Conservation (phyloP, 2,113 vertebrate genomes). For the Neotragus pygmaeus region DNA sequence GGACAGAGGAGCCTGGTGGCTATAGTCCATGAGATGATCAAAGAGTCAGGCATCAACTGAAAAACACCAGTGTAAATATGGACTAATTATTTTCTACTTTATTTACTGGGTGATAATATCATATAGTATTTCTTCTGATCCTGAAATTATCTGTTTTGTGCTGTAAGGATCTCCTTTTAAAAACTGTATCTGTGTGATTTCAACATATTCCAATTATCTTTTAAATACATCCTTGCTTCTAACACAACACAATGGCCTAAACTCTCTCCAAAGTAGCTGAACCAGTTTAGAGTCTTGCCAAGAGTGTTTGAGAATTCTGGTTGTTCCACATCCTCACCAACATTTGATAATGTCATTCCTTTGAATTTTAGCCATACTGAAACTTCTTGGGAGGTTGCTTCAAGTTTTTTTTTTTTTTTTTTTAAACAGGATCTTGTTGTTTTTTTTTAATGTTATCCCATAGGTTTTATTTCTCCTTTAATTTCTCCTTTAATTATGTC, state of each 20-base stretch:
- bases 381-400: background rate
- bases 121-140: background rate
- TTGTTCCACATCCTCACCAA: background rate
- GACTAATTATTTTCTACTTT: background rate
- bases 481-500: background rate
- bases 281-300: background rate
- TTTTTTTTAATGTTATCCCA: background rate
- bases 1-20: background rate
- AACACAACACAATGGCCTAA: background rate
- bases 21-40: background rate
- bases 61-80: background rate
- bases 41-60: background rate
- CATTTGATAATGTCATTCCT: background rate
- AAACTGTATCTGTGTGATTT: background rate
- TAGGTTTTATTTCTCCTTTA: background rate
- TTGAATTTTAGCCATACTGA: background rate
- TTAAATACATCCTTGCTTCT: background rate
- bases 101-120: background rate
- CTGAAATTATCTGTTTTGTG: background rate
- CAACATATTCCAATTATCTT: background rate
- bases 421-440: background rate
- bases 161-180: background rate
- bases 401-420: background rate
- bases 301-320: background rate
- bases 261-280: background rate